These are phyloP conservation scores for Sebastes oblongus DNA, from an alignment of 2,797 vertebrate species.

Conservation along the genomic window DNA sequence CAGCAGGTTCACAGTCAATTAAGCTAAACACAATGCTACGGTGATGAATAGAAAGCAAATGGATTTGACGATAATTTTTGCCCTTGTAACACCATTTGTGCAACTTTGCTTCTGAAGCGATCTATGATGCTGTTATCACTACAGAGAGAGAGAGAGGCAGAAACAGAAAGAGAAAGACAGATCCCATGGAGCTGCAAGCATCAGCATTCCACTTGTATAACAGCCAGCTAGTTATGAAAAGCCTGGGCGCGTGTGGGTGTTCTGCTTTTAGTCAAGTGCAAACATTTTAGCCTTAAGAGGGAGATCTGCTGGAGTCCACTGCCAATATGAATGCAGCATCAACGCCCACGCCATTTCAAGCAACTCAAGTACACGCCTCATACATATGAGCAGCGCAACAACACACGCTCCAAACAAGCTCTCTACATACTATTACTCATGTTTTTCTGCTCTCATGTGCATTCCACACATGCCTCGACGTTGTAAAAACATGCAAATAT, in stretches of 20 bases:
- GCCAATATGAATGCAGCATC: slow-evolving; percentile 73
- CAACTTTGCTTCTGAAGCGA: slow-evolving; percentile 63
- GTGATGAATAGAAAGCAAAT: slow-evolving; percentile 75
- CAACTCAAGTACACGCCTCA: slow-evolving; percentile 42
- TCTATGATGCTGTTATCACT: slow-evolving; percentile 42
- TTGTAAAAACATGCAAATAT: slow-evolving; percentile 12
- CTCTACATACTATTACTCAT: slow-evolving; percentile 19
- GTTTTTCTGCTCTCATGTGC: slow-evolving; percentile 11
- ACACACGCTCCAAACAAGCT: slow-evolving; percentile 18
- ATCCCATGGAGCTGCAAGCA: slow-evolving; percentile 51
- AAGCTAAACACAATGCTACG: slow-evolving; percentile 75
- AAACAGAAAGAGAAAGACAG: slow-evolving; percentile 29
- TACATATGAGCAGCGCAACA: slow-evolving; percentile 21
- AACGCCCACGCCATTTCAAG: slow-evolving; percentile 69
- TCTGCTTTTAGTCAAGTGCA: slow-evolving; percentile 84
- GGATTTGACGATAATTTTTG: slow-evolving; percentile 73
- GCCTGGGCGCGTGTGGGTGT: slow-evolving; percentile 72
- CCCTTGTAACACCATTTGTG: slow-evolving; percentile 66
- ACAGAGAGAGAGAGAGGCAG: slow-evolving; percentile 22
- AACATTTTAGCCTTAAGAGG: slow-evolving; percentile 85
- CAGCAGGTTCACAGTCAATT: slow-evolving; percentile 81
- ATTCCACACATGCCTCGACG: slow-evolving; percentile 1
- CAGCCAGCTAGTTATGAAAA: slow-evolving; percentile 73
- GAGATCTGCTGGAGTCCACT: slow-evolving; percentile 70
- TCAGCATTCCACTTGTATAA: slow-evolving; percentile 79